A percentile compares a stretch with the other conserved stretches of the same genome.
phyloP scores from a whole-genome alignment of 2,888 invertebrate genomes.

The Stenodema calcarata region DNA sequence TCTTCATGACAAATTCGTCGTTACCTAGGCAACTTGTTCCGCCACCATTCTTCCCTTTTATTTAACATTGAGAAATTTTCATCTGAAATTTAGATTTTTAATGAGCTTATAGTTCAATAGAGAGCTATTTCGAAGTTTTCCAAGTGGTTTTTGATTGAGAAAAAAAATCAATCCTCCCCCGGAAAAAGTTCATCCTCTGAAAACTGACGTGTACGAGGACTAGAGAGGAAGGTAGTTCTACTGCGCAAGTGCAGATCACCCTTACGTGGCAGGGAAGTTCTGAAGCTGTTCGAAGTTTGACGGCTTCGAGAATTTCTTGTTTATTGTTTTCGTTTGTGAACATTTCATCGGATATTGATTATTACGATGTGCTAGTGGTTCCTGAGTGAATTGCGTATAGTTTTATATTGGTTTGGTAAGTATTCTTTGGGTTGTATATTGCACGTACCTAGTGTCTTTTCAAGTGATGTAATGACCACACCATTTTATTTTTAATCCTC shows the following conservation, averaged over 20 bases:
- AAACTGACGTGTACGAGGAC: constrained; percentile 11
- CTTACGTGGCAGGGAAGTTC: constrained; percentile 67
- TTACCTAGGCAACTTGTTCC: not conserved
- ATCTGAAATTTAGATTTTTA: not conserved
- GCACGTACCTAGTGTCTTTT: not conserved
- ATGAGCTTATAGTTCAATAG: not conserved
- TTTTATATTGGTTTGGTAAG: constrained; percentile 11
- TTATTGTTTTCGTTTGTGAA: not conserved
- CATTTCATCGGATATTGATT: not conserved
- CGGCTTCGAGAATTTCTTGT: constrained; percentile 9
- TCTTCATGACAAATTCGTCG: not conserved
- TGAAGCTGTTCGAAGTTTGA: constrained; percentile 14
- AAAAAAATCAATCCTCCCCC: not conserved
- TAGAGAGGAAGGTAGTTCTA: not conserved
- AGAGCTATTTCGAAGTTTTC: too few relatives aligned
- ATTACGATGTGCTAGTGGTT: not conserved
- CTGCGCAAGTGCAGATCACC: constrained; percentile 66
- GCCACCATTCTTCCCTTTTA: not conserved
- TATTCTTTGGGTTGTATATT: not conserved
- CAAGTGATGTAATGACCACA: not conserved
- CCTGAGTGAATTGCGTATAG: not conserved
- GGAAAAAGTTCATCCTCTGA: not conserved
- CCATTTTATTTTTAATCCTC: not conserved
- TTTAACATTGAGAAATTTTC: not conserved
- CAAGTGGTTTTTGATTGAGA: not conserved